phyloP scores from a whole-genome alignment of 2,113 vertebrate genomes.

The Oncorhynchus keta region DNA sequence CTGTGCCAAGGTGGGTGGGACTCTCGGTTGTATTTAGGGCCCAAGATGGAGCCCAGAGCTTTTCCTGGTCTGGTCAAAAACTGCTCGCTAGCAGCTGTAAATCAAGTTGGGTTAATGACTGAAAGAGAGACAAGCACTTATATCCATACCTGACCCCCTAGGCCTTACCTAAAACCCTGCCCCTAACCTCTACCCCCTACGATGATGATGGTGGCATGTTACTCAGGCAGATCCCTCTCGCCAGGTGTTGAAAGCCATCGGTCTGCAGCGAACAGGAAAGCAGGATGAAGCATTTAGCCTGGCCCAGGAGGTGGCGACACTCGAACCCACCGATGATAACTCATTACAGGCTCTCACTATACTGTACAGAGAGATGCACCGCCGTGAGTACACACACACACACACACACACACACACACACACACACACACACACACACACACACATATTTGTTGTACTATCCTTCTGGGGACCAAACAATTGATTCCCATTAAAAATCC shows the following conservation, averaged over 20 bases:
- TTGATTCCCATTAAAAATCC: no score
- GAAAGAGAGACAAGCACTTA: no score
- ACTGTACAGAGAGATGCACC: slow-evolving; percentile 96
- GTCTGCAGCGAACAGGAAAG: slow-evolving; percentile 93
- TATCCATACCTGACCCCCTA: no score
- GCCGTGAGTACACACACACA: slow-evolving; percentile 78
- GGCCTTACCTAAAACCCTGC: no score
- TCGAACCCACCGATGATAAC: slow-evolving; percentile 97
- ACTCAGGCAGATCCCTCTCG: slow-evolving; percentile 12
- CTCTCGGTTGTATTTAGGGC: no score
- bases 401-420: background rate
- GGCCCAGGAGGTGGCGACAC: slow-evolving; percentile 91
- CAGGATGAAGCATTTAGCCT: slow-evolving; percentile 93
- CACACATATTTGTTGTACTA: background rate
- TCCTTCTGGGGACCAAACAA: no score
- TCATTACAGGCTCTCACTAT: slow-evolving; percentile 96
- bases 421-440: no score
- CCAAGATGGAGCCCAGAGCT: no score
- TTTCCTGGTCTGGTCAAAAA: no score
- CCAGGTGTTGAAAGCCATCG: slow-evolving; percentile 96
- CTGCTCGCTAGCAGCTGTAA: no score
- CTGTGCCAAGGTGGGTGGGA: slow-evolving; percentile 89
- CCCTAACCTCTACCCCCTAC: no score
- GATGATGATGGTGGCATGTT: background rate
- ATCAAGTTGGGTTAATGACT: no score